phyloP scores from a whole-genome alignment of 2,113 vertebrate genomes.

The Spermophilus dauricus region DNA sequence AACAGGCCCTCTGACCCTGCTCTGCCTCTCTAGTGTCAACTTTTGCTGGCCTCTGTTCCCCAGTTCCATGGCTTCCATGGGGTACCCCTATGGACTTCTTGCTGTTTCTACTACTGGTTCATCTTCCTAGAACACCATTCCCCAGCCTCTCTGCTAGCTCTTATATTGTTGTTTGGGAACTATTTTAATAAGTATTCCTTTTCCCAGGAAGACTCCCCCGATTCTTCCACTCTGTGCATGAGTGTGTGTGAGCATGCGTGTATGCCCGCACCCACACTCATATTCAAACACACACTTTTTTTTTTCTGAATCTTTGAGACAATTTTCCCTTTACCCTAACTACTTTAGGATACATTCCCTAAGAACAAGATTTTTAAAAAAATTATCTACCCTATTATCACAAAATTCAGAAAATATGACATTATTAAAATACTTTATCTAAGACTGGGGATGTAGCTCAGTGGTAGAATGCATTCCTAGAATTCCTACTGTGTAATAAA shows the following conservation, averaged over 20 bases:
- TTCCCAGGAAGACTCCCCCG: background rate
- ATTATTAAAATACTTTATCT: slow-evolving; percentile 21
- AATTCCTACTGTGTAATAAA: background rate
- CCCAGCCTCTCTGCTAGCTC: background rate
- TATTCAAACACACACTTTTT: background rate
- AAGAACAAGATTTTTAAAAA: background rate
- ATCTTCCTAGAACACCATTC: background rate
- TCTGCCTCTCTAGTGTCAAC: background rate
- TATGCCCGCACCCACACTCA: background rate
- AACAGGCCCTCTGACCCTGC: background rate
- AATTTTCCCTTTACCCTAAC: background rate
- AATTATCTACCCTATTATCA: background rate
- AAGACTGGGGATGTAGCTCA: too few species aligned
- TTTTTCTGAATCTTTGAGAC: background rate
- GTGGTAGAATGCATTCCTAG: too few species aligned
- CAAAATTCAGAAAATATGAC: background rate
- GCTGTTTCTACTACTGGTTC: background rate
- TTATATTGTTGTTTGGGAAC: background rate
- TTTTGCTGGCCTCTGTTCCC: background rate
- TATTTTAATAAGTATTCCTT: background rate
- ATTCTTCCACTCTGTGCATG: background rate
- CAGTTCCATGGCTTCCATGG: background rate
- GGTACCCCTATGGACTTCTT: background rate
- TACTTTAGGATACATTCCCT: background rate
- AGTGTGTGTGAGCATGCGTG: background rate